Percentiles rank a stretch among this genome's conserved stretches.
phyloP scores from a whole-genome alignment of 2,113 vertebrate species.

The Cavia aperea region DNA sequence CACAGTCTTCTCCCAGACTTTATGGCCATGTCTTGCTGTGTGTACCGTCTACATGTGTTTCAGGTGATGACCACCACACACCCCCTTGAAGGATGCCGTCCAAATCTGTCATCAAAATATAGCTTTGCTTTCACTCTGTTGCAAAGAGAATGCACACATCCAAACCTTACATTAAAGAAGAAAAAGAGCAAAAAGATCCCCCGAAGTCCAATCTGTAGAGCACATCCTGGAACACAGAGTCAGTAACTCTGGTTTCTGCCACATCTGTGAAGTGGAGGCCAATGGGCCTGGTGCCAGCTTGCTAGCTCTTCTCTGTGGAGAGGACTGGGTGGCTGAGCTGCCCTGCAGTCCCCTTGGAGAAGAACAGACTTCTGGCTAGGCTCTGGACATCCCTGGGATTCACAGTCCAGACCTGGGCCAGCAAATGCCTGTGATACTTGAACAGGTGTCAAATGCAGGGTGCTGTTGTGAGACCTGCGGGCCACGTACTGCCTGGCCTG shows the following conservation, averaged over 20 bases:
- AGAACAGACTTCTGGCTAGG: background rate
- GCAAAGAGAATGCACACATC: background rate
- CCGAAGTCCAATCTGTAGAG: background rate
- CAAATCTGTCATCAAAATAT: background rate
- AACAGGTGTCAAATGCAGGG: background rate
- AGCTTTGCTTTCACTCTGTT: background rate
- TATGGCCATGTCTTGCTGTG: rapidly evolving
- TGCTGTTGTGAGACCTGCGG: background rate
- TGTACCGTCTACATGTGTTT: background rate
- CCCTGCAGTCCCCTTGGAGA: background rate
- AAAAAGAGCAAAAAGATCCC: background rate
- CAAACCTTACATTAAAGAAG: background rate
- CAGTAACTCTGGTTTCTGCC: background rate
- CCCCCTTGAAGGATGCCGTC: background rate
- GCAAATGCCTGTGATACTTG: background rate
- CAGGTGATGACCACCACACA: background rate
- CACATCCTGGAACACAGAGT: background rate
- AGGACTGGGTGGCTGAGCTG: rapidly evolving
- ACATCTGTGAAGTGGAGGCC: background rate
- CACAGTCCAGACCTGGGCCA: background rate
- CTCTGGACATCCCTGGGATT: background rate
- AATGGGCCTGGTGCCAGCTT: background rate
- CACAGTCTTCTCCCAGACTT: background rate
- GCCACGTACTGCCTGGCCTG: background rate
- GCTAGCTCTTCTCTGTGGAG: rapidly evolving